These are phyloP conservation scores for Gastrophryne carolinensis DNA, from an alignment of 2,797 vertebrate genomes.

Conservation along the genomic window DNA sequence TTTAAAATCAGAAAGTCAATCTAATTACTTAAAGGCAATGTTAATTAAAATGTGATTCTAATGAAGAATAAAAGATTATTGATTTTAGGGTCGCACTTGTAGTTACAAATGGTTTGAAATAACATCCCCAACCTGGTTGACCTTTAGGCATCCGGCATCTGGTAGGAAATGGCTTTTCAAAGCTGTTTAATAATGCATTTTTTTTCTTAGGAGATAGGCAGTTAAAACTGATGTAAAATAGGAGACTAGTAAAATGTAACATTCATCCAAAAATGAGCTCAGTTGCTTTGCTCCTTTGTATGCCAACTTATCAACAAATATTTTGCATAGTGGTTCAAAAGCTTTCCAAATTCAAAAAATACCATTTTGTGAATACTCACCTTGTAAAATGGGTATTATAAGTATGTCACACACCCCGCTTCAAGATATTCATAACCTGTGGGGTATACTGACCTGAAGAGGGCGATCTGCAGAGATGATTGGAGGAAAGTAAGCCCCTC, in stretches of 20 bases:
- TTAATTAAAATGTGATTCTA: not conserved
- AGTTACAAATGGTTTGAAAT: constrained; percentile 30
- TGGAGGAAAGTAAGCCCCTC: too few relatives aligned
- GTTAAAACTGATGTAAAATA: constrained; percentile 41
- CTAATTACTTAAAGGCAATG: constrained; percentile 4
- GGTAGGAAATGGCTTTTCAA: constrained; percentile 9
- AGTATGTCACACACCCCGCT: too few relatives aligned
- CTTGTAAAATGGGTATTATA: too few relatives aligned
- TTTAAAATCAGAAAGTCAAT: not conserved
- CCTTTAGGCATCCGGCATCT: constrained; percentile 9
- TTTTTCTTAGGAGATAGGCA: constrained; percentile 32
- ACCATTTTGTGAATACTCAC: too few relatives aligned
- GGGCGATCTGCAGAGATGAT: too few relatives aligned
- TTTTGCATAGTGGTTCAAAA: constrained; percentile 24
- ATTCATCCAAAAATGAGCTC: constrained; percentile 16
- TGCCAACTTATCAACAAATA: too few relatives aligned
- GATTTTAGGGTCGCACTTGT: constrained; percentile 5
- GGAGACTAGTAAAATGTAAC: constrained; percentile 26
- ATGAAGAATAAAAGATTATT: constrained; percentile 16
- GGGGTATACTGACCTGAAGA: too few relatives aligned
- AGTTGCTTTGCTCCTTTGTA: constrained; percentile 16
- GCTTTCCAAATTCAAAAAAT: too few relatives aligned
- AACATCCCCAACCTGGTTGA: not conserved
- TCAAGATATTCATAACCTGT: too few relatives aligned
- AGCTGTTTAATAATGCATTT: constrained; percentile 14